Base-by-base conservation (phyloP, 2,888 invertebrate species). In the Epinotia bilunana region DNA sequence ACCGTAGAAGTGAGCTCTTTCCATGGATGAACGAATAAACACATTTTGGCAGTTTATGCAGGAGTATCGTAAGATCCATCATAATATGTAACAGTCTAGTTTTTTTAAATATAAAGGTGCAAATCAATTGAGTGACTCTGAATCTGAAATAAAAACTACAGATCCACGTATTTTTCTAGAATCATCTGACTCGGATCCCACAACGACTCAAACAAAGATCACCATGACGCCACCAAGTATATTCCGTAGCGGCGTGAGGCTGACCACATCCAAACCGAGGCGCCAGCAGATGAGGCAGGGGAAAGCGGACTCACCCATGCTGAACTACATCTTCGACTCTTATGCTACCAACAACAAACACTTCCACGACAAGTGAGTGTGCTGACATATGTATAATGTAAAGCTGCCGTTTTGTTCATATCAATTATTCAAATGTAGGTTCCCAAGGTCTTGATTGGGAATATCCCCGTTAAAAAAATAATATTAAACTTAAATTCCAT, bases 281-380 rank as follows among this genome's bases (percentile, higher is more conserved):
- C 80, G 83, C 9, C 84, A 82, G 16, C 82, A 84, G 13, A 80
- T 81, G 78, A 92, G 92, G 78, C 89, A 89, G 28, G 95, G 95
- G 67, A 94, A 95, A 79, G 95, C 95, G 1, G 96, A 96, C 83
- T 95, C 96, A 0, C 96, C 96, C 11, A 96, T 96, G 96, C 87
- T 96, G 71, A 96, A 96, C 87, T 96, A 96, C 81, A 96, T 96
- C 79, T 96, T 96, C 84, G 96, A 96, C 85, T 95, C 96, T 0
- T 95, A 96, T 83, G 96, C 95, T 11, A 95, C 95, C 61, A 95
- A 95, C 79, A 96, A 96, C 86, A 96, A 96, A 81, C 97, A 96
- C 87, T 96, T 96, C 86, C 96, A 97, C 86, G 94, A 94, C 83
- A 94, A 88, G 94, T 94, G 82, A 90, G 92, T 88, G 23, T 68